A percentile compares a stretch with the other conserved stretches of the same genome.
These are phyloP conservation scores for Actinostola sp. DNA, from an alignment of 92 coral and sea anemone species.

Conservation along the genomic window DNA sequence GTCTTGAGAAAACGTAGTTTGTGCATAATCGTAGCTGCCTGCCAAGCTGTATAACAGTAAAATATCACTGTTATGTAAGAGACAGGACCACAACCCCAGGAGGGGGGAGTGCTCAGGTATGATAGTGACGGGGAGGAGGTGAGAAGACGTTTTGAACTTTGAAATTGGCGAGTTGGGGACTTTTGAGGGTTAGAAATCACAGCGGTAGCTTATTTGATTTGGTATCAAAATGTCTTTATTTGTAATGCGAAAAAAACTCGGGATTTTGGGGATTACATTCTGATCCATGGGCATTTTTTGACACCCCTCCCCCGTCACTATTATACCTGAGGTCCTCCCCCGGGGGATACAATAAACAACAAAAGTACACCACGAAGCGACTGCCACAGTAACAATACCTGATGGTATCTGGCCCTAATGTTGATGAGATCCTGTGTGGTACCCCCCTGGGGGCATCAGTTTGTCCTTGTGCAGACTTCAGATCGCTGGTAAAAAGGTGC, in stretches of 20 bases:
- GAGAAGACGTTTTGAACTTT: not conserved
- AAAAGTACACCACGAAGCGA: not conserved
- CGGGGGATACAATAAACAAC: not conserved
- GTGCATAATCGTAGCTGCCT: conserved; percentile 47
- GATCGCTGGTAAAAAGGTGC: conserved; percentile 86
- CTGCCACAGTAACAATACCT: conserved; percentile 43
- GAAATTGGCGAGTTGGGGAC: not conserved
- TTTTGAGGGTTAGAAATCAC: too few species aligned
- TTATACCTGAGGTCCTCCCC: too few species aligned
- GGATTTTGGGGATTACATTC: too few species aligned
- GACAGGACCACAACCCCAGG: too few species aligned
- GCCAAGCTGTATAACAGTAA: conserved; percentile 26
- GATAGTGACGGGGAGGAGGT: too few species aligned
- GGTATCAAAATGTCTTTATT: too few species aligned
- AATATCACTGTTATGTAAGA: too few species aligned
- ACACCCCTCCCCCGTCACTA: too few species aligned
- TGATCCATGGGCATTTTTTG: too few species aligned
- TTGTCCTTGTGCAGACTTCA: conserved; percentile 87
- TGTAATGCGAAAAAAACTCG: too few species aligned
- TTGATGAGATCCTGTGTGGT: conserved; percentile 77
- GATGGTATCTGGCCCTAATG: conserved; percentile 58
- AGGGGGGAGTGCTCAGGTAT: not conserved
- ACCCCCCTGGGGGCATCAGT: conserved; percentile 79
- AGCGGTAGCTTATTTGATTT: too few species aligned
- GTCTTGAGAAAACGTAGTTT: conserved; percentile 87